Evolutionary conservation across 2,888 invertebrate genomes (phyloP).

Genomic region (Caradrina clavipalpis): DNA sequence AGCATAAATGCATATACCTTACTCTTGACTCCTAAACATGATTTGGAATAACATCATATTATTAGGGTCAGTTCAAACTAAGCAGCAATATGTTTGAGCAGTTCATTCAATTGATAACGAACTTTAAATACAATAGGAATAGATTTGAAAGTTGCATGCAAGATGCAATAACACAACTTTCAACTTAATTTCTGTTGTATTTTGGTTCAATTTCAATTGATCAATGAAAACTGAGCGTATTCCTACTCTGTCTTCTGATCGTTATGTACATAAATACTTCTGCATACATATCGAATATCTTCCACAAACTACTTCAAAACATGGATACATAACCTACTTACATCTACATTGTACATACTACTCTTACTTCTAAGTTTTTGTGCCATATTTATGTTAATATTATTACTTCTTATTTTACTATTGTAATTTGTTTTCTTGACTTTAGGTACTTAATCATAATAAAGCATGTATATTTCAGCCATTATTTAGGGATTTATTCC

Average conservation of each 20-base stretch:
- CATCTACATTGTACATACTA: slow-evolving; percentile 58
- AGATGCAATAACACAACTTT: neutral
- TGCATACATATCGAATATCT: slow-evolving; percentile 51
- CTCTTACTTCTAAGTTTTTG: slow-evolving; percentile 50
- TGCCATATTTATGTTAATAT: slow-evolving; percentile 50
- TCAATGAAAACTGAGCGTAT: neutral
- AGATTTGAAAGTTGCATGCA: neutral
- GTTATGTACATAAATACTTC: slow-evolving; percentile 51
- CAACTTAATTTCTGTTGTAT: no score
- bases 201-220: neutral
- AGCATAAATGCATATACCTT: slow-evolving; percentile 24
- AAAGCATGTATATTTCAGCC: slow-evolving; percentile 47
- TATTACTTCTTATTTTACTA: slow-evolving; percentile 24
- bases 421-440: slow-evolving; percentile 26
- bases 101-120: neutral
- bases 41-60: slow-evolving; percentile 55
- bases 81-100: neutral
- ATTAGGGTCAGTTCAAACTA: neutral
- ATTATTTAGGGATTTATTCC: slow-evolving; percentile 16
- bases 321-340: slow-evolving; percentile 47
- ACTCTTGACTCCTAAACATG: slow-evolving; percentile 52
- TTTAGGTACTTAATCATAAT: slow-evolving; percentile 43
- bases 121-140: neutral
- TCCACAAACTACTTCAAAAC: slow-evolving; percentile 55
- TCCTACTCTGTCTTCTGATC: neutral